Percentiles rank a stretch among this genome's conserved stretches.
Conservation (phyloP, 2,113 vertebrate species). For the Rhombomys opimus region DNA sequence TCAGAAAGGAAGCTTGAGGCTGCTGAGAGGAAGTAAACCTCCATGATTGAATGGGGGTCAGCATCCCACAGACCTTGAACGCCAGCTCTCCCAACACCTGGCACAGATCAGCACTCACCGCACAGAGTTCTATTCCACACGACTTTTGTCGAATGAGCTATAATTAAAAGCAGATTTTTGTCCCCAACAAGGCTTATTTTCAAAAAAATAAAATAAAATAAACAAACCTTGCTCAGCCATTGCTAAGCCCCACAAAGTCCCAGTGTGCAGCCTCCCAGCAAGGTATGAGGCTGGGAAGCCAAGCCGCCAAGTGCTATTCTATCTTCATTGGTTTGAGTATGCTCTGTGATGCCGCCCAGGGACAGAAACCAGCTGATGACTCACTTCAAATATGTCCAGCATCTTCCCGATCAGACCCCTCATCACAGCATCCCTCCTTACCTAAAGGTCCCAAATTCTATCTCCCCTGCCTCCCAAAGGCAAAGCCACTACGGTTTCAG, state of each 20-base stretch:
- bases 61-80: neutral
- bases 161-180: neutral
- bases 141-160: accelerated
- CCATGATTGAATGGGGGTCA: neutral
- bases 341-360: neutral
- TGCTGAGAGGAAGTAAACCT: too few species aligned
- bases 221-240: neutral
- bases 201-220: neutral
- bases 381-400: neutral
- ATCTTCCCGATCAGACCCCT: neutral
- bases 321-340: neutral
- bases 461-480: neutral
- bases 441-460: neutral
- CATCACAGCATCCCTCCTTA: neutral
- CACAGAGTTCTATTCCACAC: neutral
- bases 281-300: neutral
- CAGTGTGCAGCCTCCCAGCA: neutral
- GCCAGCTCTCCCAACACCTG: neutral
- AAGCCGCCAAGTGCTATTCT: neutral
- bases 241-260: neutral
- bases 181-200: neutral
- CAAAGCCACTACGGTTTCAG: neutral
- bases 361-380: neutral
- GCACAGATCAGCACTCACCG: accelerated
- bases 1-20: neutral